Evolutionary conservation across 2,888 invertebrate species (phyloP).

Genomic region (Allolobophora icterica): DNA sequence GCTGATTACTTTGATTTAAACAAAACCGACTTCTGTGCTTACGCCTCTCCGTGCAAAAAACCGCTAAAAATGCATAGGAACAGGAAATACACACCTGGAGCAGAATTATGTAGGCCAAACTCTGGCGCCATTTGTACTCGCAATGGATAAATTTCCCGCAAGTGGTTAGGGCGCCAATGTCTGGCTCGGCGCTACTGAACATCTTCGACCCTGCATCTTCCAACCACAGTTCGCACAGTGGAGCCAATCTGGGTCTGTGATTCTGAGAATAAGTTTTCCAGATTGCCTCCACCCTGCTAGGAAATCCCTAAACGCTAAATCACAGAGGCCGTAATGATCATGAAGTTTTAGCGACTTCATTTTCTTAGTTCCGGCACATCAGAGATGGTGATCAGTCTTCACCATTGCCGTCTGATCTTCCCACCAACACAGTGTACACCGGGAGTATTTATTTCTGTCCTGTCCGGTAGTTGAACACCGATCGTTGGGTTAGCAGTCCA

Average conservation of each 20-base stretch:
- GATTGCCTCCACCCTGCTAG: not conserved
- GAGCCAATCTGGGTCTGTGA: accelerated
- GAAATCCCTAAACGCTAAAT: not conserved
- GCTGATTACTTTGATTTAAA: not conserved
- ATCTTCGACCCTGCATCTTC: not conserved
- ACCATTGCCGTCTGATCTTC: not conserved
- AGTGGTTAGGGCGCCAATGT: no score
- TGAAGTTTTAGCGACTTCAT: not conserved
- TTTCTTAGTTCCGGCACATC: not conserved
- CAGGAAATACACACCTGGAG: no score
- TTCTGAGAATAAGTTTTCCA: no score
- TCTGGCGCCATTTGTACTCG: not conserved
- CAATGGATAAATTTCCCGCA: no score
- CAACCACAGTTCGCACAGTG: not conserved
- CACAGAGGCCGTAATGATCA: not conserved
- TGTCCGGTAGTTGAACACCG: not conserved
- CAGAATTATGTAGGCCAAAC: not conserved
- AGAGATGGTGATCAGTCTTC: not conserved
- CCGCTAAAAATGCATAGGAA: not conserved
- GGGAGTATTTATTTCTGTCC: not conserved
- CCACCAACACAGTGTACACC: no score
- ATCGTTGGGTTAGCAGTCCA: not conserved
- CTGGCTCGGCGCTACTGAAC: not conserved
- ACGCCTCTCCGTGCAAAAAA: not conserved
- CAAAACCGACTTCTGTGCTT: not conserved